Evolutionary conservation across 1,140 invertebrate genomes (phyloP).

Genomic region (Papilio helenus): DNA sequence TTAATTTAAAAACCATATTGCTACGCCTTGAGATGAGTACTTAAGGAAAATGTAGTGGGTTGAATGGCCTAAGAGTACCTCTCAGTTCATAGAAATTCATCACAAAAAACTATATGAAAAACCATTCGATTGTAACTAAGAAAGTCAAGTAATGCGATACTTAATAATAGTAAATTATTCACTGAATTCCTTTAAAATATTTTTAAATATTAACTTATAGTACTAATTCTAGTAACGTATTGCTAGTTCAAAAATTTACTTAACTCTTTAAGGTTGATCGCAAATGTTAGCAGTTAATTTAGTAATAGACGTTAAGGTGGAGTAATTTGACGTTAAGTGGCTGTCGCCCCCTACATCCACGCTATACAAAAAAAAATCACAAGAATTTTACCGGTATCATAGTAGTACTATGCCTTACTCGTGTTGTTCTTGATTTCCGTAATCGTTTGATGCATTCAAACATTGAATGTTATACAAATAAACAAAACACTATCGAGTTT

Average conservation of each 20-base stretch:
- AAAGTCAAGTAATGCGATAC: not conserved
- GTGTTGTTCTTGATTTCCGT: not conserved
- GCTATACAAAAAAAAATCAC: no score
- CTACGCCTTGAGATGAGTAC: not conserved
- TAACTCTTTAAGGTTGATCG: no score
- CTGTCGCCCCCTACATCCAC: no score
- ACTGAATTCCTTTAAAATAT: no score
- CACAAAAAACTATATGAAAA: conserved; percentile 2
- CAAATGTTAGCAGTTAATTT: no score
- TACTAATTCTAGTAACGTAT: no score
- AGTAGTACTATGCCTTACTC: not conserved
- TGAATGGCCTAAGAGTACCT: conserved; percentile 10
- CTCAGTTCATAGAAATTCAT: conserved; percentile 17
- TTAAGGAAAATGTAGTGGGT: conserved; percentile 23
- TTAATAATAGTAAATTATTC: no score
- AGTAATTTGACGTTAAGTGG: not conserved
- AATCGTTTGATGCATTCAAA: not conserved
- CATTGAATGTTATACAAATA: conserved; percentile 1
- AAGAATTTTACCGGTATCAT: not conserved
- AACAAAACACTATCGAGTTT: conserved; percentile 8
- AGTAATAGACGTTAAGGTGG: no score
- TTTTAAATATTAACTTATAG: no score
- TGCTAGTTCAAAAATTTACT: no score
- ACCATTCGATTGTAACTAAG: not conserved
- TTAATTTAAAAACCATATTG: conserved; percentile 19